Evolutionary conservation across 2,888 invertebrate species (phyloP), one percentile per base, ranked within the genome.

Genomic region (Pachymerium ferrugineum): DNA sequence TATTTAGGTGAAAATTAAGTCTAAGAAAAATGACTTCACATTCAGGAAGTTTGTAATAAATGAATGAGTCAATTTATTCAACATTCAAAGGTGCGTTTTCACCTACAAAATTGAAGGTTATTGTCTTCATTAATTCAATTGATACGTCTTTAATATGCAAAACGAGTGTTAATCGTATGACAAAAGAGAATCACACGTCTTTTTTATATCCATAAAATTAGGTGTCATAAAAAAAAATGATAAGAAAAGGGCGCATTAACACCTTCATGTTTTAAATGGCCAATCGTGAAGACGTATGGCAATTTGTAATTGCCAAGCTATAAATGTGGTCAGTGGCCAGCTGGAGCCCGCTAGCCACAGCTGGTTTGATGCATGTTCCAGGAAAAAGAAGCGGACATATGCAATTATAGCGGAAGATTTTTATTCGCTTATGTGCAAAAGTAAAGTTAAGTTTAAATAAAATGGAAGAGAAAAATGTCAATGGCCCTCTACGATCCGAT

Each of bases 261-360:
- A 47, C 47, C 47, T 47, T 47, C n/a, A 19, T 22, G 47, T 47
- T 47, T 47, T 47, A 47, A 47, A 47, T 47, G 6, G 47, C 47
- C 47, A 47, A 47, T 47, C 47, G 47, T n/a, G n/a, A n/a, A n/a
- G n/a, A n/a, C n/a, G 47, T 22, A 22, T 47, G 47, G 47, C 47
- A 22, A 47, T 47, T 47, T 47, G 47, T 47, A 47, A 47, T 47
- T 47, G 47, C 10, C 22, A 22, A 47, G 47, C 47, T 47, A 47
- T 47, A 47, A 47, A 47, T 47, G 47, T 47, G 47, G 47, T 47
- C 47, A 47, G 47, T 47, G 47, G 47, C 47, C 47, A 47, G 47
- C 47, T 47, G 47, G 47, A 47, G 22, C 47, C 22, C 47, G 22
- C 47, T 16, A n/a, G n/a, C n/a, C n/a, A 47, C 47, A 47, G 47